These are phyloP conservation scores for Poecilia wingei DNA, from an alignment of 2,797 vertebrate species.

Conservation along the genomic window DNA sequence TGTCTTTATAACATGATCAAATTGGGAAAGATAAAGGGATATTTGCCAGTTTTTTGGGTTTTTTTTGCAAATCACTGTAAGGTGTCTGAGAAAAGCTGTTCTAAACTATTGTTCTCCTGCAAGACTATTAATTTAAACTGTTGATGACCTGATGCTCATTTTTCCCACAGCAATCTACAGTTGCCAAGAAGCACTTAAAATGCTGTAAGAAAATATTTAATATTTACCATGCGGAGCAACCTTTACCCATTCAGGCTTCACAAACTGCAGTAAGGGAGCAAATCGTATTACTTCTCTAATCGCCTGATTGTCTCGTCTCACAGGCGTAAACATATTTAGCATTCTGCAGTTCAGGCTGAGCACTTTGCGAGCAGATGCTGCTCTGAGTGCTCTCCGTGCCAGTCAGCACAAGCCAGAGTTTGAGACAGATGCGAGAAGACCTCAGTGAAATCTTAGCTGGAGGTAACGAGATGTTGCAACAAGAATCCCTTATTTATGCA, in stretches of 20 bases:
- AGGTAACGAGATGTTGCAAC: slow-evolving; percentile 43
- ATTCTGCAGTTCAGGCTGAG: slow-evolving; percentile 45
- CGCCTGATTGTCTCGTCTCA: slow-evolving; percentile 43
- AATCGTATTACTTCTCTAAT: slow-evolving; percentile 57
- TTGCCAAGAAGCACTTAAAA: not conserved
- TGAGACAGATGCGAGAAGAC: slow-evolving; percentile 33
- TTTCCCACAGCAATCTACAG: not conserved
- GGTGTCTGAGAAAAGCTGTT: not conserved
- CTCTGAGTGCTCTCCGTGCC: slow-evolving; percentile 28
- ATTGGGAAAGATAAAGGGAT: not conserved
- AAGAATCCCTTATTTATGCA: slow-evolving; percentile 50
- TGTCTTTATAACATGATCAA: not conserved
- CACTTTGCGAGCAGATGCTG: slow-evolving; percentile 38
- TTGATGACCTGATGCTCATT: not conserved
- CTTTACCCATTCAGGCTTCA: slow-evolving; percentile 21
- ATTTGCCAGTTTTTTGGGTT: not conserved
- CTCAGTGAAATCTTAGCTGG: slow-evolving; percentile 53
- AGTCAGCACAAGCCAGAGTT: slow-evolving; percentile 23
- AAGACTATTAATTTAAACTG: not conserved
- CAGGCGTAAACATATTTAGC: slow-evolving; percentile 47
- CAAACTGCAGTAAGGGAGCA: slow-evolving; percentile 33
- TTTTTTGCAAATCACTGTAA: not conserved
- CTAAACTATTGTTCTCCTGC: not conserved
- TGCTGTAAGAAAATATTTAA: slow-evolving; percentile 4
- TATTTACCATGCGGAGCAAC: not conserved